A percentile compares a stretch with the other conserved stretches of the same genome.
phyloP scores from a whole-genome alignment of 2,888 invertebrate species.

The Ditylenchus weischeri region DNA sequence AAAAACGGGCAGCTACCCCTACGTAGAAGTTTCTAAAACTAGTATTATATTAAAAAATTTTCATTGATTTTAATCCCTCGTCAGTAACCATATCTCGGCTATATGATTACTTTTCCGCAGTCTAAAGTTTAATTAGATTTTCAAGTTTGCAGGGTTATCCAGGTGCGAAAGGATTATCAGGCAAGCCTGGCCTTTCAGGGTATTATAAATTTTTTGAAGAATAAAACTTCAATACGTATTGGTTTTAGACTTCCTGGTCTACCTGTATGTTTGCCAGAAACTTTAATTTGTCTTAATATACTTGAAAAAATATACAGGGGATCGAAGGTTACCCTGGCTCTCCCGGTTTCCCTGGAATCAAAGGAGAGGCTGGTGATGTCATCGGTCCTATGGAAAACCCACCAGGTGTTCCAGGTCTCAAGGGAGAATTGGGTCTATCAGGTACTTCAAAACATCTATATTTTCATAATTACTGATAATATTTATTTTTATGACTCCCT shows the following conservation, averaged over 20 bases:
- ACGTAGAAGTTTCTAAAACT: no score
- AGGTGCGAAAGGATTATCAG: conserved; percentile 44
- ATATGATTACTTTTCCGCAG: no score
- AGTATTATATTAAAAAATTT: no score
- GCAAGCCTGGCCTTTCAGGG: conserved; percentile 36
- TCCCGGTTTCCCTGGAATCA: conserved; percentile 51
- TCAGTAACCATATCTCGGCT: no score
- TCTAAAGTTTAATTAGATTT: no score
- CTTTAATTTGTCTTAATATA: not conserved
- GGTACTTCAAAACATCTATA: not conserved
- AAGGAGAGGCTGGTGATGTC: conserved; percentile 58
- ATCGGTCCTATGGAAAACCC: conserved; percentile 58
- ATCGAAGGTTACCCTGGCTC: conserved; percentile 44
- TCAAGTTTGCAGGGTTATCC: conserved; percentile 34
- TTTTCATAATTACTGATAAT: not conserved
- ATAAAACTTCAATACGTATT: no score
- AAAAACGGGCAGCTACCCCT: no score
- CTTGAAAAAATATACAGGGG: conserved; percentile 35
- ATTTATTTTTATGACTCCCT: conserved; percentile 34
- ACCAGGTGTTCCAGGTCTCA: conserved; percentile 49
- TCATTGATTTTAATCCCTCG: no score
- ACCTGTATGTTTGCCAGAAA: conserved; percentile 27
- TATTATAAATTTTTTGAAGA: not conserved
- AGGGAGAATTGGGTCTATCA: conserved; percentile 45
- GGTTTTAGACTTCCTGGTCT: conserved; percentile 34